Conservation (phyloP, 2,888 invertebrate species). For the Ochlodes sylvanus region DNA sequence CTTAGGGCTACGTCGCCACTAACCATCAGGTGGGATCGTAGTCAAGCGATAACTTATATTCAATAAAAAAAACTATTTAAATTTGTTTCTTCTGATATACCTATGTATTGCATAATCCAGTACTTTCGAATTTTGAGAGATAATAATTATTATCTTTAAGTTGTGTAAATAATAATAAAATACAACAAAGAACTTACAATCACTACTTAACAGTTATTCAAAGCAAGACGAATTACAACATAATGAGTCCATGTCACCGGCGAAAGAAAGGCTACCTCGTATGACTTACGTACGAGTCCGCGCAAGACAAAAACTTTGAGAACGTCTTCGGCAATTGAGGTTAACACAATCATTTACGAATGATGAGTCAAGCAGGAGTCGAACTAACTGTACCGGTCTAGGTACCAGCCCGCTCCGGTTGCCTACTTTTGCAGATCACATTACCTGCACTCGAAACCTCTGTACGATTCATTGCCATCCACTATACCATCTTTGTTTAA, state of each 20-base stretch:
- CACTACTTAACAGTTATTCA: background rate
- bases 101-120: too few relatives aligned
- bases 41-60: too few relatives aligned
- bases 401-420: conserved; percentile 71
- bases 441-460: conserved; percentile 62
- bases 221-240: conserved; percentile 16
- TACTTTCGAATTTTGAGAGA: too few relatives aligned
- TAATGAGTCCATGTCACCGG: conserved; percentile 14
- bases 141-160: too few relatives aligned
- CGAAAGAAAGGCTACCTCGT: conserved; percentile 13
- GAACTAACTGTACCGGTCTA: conserved; percentile 69
- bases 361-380: conserved; percentile 65
- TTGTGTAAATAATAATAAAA: too few relatives aligned
- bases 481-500: conserved; percentile 36
- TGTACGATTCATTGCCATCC: conserved; percentile 43
- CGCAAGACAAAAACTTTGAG: conserved; percentile 25
- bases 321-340: conserved; percentile 63
- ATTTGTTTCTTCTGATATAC: too few relatives aligned
- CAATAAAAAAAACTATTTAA: too few relatives aligned
- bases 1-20: too few relatives aligned
- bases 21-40: too few relatives aligned
- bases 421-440: conserved; percentile 72
- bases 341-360: conserved; percentile 65
- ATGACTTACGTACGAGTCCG: conserved; percentile 6
- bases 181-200: too few relatives aligned